Conservation (phyloP, 2,797 vertebrate species). For the Clarias platycephalus region DNA sequence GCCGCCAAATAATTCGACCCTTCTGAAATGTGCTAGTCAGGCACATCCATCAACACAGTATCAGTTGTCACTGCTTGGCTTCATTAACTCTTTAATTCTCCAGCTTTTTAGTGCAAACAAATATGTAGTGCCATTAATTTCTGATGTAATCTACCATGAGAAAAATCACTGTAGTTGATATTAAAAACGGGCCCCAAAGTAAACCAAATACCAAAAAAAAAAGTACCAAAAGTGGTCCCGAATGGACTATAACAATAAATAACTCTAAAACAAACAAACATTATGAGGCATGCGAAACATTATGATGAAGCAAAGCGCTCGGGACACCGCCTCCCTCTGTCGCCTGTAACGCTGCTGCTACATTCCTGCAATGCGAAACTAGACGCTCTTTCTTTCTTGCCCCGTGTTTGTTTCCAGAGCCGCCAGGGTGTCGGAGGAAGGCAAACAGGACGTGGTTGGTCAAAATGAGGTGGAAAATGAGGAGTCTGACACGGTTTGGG, state of each 20-base stretch:
- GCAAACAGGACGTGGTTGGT: slow-evolving; percentile 49
- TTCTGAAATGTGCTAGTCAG: slow-evolving; percentile 26
- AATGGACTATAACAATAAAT: slow-evolving; percentile 50
- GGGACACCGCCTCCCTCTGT: slow-evolving; percentile 12
- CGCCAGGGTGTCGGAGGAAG: slow-evolving; percentile 41
- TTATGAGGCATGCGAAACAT: slow-evolving; percentile 43
- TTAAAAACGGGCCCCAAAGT: slow-evolving; percentile 36
- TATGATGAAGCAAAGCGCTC: slow-evolving; percentile 2
- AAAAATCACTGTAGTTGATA: slow-evolving; percentile 26
- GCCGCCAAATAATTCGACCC: no score
- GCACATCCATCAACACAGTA: slow-evolving; percentile 26
- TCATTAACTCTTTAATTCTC: slow-evolving; percentile 50
- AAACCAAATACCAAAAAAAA: slow-evolving; percentile 46
- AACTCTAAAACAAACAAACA: slow-evolving; percentile 50
- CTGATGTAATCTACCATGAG: slow-evolving; percentile 40
- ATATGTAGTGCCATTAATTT: slow-evolving; percentile 25
- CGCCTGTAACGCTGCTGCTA: slow-evolving; percentile 14
- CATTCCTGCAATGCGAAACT: slow-evolving; percentile 52
- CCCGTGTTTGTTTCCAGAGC: slow-evolving; percentile 53
- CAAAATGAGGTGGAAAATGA: slow-evolving; percentile 53
- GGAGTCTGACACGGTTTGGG: slow-evolving; percentile 47
- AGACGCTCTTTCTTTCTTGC: slow-evolving; percentile 45
- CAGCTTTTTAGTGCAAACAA: slow-evolving; percentile 40
- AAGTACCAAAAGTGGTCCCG: slow-evolving; percentile 33
- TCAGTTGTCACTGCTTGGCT: slow-evolving; percentile 42